Evolutionary conservation across 2,113 vertebrate species (phyloP).

Genomic region (Erythrocebus patas): DNA sequence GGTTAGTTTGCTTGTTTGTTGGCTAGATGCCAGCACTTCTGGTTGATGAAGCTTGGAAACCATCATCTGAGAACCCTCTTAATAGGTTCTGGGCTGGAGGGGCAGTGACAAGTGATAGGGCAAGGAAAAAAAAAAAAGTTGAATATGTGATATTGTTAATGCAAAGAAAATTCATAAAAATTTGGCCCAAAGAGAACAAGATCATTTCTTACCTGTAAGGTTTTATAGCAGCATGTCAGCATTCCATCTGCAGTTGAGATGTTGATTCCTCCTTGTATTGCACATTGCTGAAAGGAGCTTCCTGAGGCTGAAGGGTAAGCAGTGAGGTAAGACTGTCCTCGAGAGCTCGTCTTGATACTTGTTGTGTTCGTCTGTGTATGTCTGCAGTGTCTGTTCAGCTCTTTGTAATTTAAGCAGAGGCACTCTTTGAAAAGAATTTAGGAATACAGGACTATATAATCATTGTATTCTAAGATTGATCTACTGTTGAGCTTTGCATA

Average conservation of each 20-base stretch:
- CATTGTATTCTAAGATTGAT: neutral
- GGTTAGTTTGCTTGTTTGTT: constrained; percentile 1
- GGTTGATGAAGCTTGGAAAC: constrained; percentile 31
- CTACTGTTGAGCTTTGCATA: neutral
- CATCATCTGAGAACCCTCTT: constrained; percentile 1
- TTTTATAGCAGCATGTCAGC: neutral
- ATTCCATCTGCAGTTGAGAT: neutral
- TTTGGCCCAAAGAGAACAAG: neutral
- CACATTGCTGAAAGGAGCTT: neutral
- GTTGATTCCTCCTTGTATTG: neutral
- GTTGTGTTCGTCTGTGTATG: neutral
- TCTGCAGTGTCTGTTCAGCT: neutral
- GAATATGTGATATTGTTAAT: neutral
- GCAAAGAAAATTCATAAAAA: neutral
- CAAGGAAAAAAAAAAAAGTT: neutral
- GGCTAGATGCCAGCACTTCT: neutral
- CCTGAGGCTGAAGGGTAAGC: neutral
- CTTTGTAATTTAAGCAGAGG: neutral
- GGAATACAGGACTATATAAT: neutral
- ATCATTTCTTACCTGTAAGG: neutral
- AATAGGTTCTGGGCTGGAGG: neutral
- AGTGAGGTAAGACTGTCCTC: neutral
- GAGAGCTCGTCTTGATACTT: neutral
- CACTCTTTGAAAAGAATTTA: constrained; percentile 2
- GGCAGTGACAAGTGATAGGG: too few relatives aligned